phyloP scores from a whole-genome alignment of 2,797 vertebrate species.

The Erpetoichthys calabaricus region DNA sequence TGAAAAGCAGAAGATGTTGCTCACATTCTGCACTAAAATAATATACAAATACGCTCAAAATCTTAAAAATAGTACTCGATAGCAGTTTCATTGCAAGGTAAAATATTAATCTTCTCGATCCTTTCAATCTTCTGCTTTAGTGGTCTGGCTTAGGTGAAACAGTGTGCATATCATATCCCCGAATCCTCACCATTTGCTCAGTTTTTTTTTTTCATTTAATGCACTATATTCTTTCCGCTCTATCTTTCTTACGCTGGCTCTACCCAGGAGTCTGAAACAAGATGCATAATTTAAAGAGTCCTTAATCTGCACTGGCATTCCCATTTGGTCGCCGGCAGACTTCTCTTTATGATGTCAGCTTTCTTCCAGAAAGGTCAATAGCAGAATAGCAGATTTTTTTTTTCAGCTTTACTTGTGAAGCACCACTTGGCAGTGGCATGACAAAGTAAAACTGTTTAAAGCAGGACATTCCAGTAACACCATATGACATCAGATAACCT shows the following conservation, averaged over 20 bases:
- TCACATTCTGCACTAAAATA: too few relatives aligned
- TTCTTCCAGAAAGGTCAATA: constrained; percentile 47
- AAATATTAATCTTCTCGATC: too few relatives aligned
- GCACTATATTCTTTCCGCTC: constrained; percentile 28
- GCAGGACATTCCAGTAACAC: constrained; percentile 28
- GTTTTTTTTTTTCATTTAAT: constrained; percentile 26
- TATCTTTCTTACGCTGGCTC: constrained; percentile 28
- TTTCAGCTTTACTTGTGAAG: constrained; percentile 11
- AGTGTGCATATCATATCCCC: constrained; percentile 20
- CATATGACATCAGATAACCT: constrained; percentile 34
- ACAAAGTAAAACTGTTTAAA: constrained; percentile 35
- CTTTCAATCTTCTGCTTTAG: too few relatives aligned
- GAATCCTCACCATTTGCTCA: constrained; percentile 23
- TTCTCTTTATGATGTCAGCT: constrained; percentile 55
- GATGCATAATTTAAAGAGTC: constrained; percentile 51
- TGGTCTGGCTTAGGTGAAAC: too few relatives aligned
- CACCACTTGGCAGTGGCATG: constrained; percentile 31
- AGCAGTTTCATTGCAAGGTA: too few relatives aligned
- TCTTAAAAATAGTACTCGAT: too few relatives aligned
- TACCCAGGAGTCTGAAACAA: constrained; percentile 45
- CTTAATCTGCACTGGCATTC: constrained; percentile 53
- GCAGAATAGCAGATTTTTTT: constrained; percentile 37
- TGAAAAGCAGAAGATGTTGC: too few relatives aligned
- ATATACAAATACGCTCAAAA: too few relatives aligned
- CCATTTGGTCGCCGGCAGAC: constrained; percentile 48